Evolutionary conservation across 2,113 vertebrate species (phyloP), one percentile per base, ranked within the genome.

Genomic region (Sebastes schlegelii): DNA sequence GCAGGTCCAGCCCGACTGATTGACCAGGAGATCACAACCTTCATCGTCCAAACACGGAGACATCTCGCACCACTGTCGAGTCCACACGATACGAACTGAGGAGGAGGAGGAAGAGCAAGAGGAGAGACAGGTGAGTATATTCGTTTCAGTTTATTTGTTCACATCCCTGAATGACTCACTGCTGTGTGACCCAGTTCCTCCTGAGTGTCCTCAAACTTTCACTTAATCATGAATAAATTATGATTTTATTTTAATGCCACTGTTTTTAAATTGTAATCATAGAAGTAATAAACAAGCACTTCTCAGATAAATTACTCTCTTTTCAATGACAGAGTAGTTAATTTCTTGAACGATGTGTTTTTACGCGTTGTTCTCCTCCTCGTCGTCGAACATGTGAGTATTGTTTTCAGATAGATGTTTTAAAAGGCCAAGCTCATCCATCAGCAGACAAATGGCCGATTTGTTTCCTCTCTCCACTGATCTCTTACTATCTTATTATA

Each of bases 1-100:
- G 95, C 97, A 98, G 92, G 96, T 98, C 97, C 97, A 98, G 94
- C 97, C 97, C 82, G 97, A 98, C 91, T 95, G 96, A 93, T 97
- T 97, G 92, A 97, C 95, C 90, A 98, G 91, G 91, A 97, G 94
- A 91, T 97, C 94, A 52, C 97, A 98, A 77, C 95, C 96, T 92
- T 98, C 97, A 23, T 96, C 95, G 83, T 97, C 96, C 95, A 98
- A 94, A 93, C 97, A 98, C 5, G 97, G 97, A 83, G 94, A 94
- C 97, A 98, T 98, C 94, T 96, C 96, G 90, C 97, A 98, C 97
- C 97, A 98, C 95, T 96, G 97, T 92, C 95, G 97, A 55, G 93
- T 96, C 91, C 91, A 94, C 92, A 98, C 97, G 80, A 98, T 97
- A 34, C 95, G 94, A 34, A 96, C 97, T 98, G 87, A 71, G 16